phyloP scores from a whole-genome alignment of 1,140 invertebrate species.

The Apis laboriosa region DNA sequence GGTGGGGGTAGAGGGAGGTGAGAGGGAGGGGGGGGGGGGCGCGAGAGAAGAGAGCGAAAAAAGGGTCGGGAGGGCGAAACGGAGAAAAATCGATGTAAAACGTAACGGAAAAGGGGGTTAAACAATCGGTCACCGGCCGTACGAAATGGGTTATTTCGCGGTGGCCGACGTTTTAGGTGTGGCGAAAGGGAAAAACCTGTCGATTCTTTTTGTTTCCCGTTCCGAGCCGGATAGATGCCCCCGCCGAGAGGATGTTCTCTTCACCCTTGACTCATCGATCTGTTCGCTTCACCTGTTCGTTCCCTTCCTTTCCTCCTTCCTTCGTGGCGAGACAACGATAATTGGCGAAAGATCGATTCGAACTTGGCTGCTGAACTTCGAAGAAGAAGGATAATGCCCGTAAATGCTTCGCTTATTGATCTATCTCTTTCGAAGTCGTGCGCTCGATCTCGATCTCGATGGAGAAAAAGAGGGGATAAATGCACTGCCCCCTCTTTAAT shows the following conservation, averaged over 20 bases:
- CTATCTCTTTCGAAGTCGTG: constrained; percentile 62
- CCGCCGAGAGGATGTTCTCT: constrained; percentile 5
- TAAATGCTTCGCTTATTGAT: constrained; percentile 77
- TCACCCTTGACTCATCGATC: constrained; percentile 24
- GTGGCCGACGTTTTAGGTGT: constrained; percentile 20
- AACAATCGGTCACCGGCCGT: constrained; percentile 31
- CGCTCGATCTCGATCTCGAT: background rate
- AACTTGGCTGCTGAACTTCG: constrained; percentile 26
- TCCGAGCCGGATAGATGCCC: background rate
- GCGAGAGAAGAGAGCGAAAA: background rate
- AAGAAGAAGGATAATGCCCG: constrained; percentile 56
- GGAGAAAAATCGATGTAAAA: constrained; percentile 40
- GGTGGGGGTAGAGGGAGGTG: background rate
- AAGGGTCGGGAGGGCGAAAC: constrained; percentile 32
- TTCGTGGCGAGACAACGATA: constrained; percentile 23
- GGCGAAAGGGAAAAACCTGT: constrained; percentile 55
- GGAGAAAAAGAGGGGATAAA: too few relatives aligned
- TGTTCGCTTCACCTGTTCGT: constrained; percentile 6
- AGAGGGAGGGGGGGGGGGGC: too few relatives aligned
- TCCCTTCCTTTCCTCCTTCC: background rate
- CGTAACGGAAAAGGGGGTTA: constrained; percentile 28
- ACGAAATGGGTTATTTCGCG: constrained; percentile 46
- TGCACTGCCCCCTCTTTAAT: background rate
- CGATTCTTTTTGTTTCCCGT: constrained; percentile 35
- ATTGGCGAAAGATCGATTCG: constrained; percentile 40